A percentile compares a stretch with the other conserved stretches of the same genome.
Evolutionary conservation across 35 echinoderm and acorn worm species (phyloP).

Genomic region (Strongylocentrotus purpuratus): DNA sequence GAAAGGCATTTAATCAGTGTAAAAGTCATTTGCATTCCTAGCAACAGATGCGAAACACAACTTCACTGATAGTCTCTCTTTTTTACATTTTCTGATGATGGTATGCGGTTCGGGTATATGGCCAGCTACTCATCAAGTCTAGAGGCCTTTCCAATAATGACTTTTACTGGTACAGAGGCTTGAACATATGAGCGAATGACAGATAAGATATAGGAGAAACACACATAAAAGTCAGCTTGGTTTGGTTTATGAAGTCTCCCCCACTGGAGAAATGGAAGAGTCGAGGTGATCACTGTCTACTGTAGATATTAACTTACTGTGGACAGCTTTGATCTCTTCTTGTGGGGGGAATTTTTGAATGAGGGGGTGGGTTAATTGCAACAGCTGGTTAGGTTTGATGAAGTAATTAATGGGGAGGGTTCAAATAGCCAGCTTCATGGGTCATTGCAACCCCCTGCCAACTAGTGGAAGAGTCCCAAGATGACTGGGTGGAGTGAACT

Average conservation of each 20-base stretch:
- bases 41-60: not conserved
- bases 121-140: not conserved
- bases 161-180: not conserved
- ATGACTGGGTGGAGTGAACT: not conserved
- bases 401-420: not conserved
- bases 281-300: not conserved
- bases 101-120: not conserved
- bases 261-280: not conserved
- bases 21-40: not conserved
- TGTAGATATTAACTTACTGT: not conserved
- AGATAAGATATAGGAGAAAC: not conserved
- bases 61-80: not conserved
- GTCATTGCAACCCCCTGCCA: not conserved
- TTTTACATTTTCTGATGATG: not conserved
- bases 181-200: not conserved
- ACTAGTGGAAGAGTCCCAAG: not conserved
- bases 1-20: conserved; percentile 2
- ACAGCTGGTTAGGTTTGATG: not conserved
- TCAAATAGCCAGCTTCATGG: not conserved
- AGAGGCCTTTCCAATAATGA: not conserved
- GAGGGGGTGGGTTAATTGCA: not conserved
- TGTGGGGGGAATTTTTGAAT: not conserved
- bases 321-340: not conserved
- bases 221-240: not conserved
- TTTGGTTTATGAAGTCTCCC: not conserved